Base-by-base conservation (phyloP, 2,888 invertebrate genomes). In the Pristionchus entomophagus region DNA sequence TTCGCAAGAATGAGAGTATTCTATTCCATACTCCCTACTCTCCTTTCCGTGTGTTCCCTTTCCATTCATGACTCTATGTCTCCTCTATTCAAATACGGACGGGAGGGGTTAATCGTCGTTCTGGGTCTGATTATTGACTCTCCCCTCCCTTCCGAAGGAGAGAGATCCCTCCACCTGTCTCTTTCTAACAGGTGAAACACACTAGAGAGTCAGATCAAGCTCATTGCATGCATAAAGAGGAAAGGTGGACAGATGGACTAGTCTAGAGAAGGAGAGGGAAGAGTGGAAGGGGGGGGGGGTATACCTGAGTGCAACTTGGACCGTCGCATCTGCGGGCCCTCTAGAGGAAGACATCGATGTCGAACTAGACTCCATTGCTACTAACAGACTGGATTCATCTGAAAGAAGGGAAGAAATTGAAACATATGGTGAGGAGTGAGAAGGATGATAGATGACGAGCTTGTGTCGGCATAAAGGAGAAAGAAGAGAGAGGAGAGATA, bases 281-380 rank as follows among this genome's bases (percentile, higher is more conserved):
- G 22, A 45, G 38, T 38, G 14, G 62, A 41, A 38, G 26, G 59
- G 38, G 26, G 17, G 82, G 59, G 56, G 32, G 51, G 81, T 10
- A 8, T 69, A 87, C 86, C 87, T 59, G 49, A 87, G 49, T 29
- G 87, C 87, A 12, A 87, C 87, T 62, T 84, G 87, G 32, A 87
- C 87, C 8, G 86, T 69, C 0, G 84, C 51, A 38, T 65, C 84
- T 0, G 65, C 4, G 8, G 69, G 69, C 17, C 69, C 69, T 3
- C 84, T 17, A 22, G 69, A 69, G 26, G 84, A 84, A 5, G 84
- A 69, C 65, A 65, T 19, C 22, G 84, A 84, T 0, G 83, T 83
- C 29, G 38, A 32, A 41, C 41, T 45, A 3, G 83, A 83, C 10
- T 83, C 83, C 83, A 83, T 83, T 32, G 29, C 49, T 10, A 49